Conservation (phyloP, 2,888 invertebrate genomes). For the Mythimna lalbum region DNA sequence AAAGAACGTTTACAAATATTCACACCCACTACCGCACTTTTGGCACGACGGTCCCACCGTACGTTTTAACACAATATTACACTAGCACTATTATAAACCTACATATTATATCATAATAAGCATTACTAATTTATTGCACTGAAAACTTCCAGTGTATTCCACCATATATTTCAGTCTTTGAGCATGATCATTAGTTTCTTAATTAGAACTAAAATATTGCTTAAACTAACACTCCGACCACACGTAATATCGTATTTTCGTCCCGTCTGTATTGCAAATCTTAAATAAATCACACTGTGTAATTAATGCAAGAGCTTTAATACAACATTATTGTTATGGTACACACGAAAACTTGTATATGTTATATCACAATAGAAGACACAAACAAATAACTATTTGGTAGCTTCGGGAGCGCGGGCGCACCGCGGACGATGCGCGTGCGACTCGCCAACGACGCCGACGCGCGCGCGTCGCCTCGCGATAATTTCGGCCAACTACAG, state of each 20-base stretch:
- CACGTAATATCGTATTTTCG: slow-evolving; percentile 57
- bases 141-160: slow-evolving; percentile 42
- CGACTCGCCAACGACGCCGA: slow-evolving; percentile 61
- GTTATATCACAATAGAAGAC: slow-evolving; percentile 44
- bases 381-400: slow-evolving; percentile 55
- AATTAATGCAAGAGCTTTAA: slow-evolving; percentile 7
- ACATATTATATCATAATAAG: slow-evolving; percentile 42
- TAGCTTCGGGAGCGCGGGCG: slow-evolving; percentile 56
- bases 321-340: slow-evolving; percentile 24
- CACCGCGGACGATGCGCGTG: slow-evolving; percentile 58
- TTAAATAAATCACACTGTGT: slow-evolving; percentile 5
- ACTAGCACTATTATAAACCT: slow-evolving; percentile 25
- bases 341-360: slow-evolving; percentile 37
- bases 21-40: slow-evolving; percentile 73
- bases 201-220: slow-evolving; percentile 45
- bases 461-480: slow-evolving; percentile 69
- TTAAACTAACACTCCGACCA: slow-evolving; percentile 42
- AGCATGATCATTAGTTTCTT: slow-evolving; percentile 44
- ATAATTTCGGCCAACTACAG: slow-evolving; percentile 75
- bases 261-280: slow-evolving; percentile 34
- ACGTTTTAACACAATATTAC: slow-evolving; percentile 64
- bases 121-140: slow-evolving; percentile 54
- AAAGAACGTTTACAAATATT: slow-evolving; percentile 75
- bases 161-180: slow-evolving; percentile 44
- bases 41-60: slow-evolving; percentile 70